Evolutionary conservation across 2,888 invertebrate genomes (phyloP).

Genomic region (Mycalesis mineus): DNA sequence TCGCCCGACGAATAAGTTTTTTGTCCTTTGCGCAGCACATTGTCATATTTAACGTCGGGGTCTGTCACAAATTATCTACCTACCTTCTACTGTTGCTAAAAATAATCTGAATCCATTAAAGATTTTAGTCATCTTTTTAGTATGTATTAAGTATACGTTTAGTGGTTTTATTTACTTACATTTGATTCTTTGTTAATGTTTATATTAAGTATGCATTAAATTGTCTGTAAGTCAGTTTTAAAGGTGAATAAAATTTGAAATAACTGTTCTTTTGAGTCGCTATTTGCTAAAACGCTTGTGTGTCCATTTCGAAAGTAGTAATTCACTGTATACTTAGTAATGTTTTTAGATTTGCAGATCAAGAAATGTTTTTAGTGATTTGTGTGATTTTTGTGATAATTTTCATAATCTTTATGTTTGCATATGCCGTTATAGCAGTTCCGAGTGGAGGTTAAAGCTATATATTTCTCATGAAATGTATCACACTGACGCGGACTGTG

Average conservation of each 20-base stretch:
- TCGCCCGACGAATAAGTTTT: constrained; percentile 19
- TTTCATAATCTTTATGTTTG: neutral
- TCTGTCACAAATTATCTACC: constrained; percentile 7
- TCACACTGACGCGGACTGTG: constrained; percentile 71
- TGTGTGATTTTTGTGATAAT: neutral
- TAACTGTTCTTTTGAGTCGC: too few relatives aligned
- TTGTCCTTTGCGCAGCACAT: constrained; percentile 21
- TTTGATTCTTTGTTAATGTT: neutral
- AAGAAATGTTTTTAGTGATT: neutral
- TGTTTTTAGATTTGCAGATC: neutral
- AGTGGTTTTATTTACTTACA: neutral
- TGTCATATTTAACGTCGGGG: constrained; percentile 23
- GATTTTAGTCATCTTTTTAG: neutral
- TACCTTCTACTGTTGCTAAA: constrained; percentile 1
- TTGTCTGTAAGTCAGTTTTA: too few relatives aligned
- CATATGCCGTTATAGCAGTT: constrained; percentile 2
- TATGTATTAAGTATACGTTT: neutral
- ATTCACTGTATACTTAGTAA: neutral
- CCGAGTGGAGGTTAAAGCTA: constrained; percentile 7
- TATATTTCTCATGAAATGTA: constrained; percentile 63
- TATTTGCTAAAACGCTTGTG: neutral
- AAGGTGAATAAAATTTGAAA: too few relatives aligned
- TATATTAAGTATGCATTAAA: too few relatives aligned
- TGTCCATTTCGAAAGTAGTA: neutral
- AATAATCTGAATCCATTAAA: constrained; percentile 7